Base-by-base conservation (phyloP, 1,140 invertebrate genomes). In the Drosophila subpulchrella region DNA sequence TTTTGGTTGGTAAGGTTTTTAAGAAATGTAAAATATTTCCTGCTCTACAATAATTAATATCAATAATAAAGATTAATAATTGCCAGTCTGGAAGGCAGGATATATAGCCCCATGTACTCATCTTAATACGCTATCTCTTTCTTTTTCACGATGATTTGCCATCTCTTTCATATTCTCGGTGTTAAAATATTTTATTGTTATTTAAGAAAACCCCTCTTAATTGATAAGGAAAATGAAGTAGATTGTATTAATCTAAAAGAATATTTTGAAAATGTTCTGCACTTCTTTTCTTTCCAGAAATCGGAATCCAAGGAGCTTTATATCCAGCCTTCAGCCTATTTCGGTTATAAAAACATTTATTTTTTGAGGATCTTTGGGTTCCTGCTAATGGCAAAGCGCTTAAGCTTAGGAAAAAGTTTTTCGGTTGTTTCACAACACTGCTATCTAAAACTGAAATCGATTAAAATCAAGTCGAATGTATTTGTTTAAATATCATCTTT, bases 371-470 rank as follows among this genome's bases (percentile, higher is more conserved):
- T 50, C 39, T 46, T 39, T 39, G 10, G 32, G 24, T 46, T 36
- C n/a, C 36, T 50, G 17, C 17, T 38, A 46, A 54, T 65, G 53
- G 53, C 38, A 57, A 51, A 63, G 65, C 65, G 65, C 60, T 68
- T 51, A 74, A 74, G 71, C 58, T 74, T 62, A 56, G 53, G 68
- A 32, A 46, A 34, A 62, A 61, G 24, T 71, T 48, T 24, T 57
- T 48, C 42, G 50, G 67, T 71, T 71, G 67, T 71, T 55, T 70
- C 11, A 70, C 67, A 71, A 71, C 67, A 34, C 67, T 71, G 63
- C 67, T 71, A 71, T 71, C 63, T 70, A 71, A 13, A 71, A 68
- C 36, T 56, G 48, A 68, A 48, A 15, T 42, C 38, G 30, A 58
- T 67, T 8, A 34, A 54, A 54, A 53, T 39, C 46, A 55, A 46